Conservation (phyloP, 2,797 vertebrate genomes). For the Taeniopygia guttata region DNA sequence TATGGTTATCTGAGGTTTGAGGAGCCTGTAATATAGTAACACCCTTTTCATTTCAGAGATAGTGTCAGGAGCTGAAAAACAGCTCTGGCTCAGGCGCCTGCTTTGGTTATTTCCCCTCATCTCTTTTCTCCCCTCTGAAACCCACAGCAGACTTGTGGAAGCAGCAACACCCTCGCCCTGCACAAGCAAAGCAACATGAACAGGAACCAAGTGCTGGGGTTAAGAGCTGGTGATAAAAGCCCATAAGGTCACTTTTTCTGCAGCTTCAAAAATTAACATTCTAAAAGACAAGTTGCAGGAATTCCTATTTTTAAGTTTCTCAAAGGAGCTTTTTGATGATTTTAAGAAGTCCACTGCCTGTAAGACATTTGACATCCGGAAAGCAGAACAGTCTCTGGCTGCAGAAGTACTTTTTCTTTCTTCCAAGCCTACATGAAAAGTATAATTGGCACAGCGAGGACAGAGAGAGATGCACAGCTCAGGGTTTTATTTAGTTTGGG, state of each 20-base stretch:
- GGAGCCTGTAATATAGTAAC: slow-evolving; percentile 12
- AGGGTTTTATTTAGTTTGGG: not conserved
- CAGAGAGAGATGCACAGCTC: not conserved
- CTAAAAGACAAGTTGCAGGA: not conserved
- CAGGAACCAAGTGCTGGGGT: not conserved
- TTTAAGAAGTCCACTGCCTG: not conserved
- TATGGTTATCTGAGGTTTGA: not conserved
- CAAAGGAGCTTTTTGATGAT: not conserved
- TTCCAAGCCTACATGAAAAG: not conserved
- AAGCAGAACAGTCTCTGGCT: not conserved
- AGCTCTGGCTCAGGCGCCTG: not conserved
- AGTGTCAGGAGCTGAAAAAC: slow-evolving; percentile 4
- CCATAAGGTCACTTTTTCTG: not conserved
- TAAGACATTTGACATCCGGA: not conserved
- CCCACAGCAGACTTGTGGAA: not conserved
- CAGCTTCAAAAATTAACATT: not conserved
- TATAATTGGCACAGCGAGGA: not conserved
- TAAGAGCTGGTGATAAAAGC: not conserved
- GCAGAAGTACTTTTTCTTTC: not conserved
- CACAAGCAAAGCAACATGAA: not conserved
- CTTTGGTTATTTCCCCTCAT: not conserved
- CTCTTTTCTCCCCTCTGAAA: not conserved
- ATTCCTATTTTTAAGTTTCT: slow-evolving; percentile 22
- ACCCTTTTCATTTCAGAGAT: slow-evolving; percentile 30
- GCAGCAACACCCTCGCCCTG: not conserved